Base-by-base conservation (phyloP, 2,113 vertebrate species). In the Lutjanus erythropterus region DNA sequence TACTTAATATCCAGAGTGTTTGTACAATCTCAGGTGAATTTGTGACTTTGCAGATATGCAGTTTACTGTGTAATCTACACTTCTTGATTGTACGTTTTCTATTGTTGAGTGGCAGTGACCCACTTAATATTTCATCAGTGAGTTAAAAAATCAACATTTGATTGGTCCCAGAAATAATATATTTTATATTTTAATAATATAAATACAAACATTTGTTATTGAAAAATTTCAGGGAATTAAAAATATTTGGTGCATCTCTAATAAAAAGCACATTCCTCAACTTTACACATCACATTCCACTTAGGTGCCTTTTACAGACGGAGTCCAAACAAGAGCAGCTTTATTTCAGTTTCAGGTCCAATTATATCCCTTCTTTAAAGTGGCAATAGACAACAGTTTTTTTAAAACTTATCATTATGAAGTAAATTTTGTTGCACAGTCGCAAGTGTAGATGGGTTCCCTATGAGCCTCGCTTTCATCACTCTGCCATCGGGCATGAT, bases 21-120 rank as follows among this genome's bases (percentile, higher is more conserved):
- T 64, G 27, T 69, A 14, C 52, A n/a, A 82, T 81, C 88, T 92
- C 91, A 91, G 88, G 88, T 87, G 33, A 85, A 49, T 67, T 42
- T 80, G 31, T 61, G 27, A 70, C 62, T 50, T 41, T 50, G 15
- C 49, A 74, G 29, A 58, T 19, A 14, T 60, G 25, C 37, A 60
- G 52, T 71, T 53, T 67, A 60, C 37, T 82, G 39, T 78, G 10
- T 55, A 47, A 75, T 75, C 53, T 35, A 29, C 31, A 53, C n/a
- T 41, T 84, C 21, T 73, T 49, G 31, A 55, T 62, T 81, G 50
- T 70, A 59, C 66, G n/a, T 64, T 76, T 85, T 80, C 50, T 71
- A 46, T 23, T 61, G 21, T 35, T 19, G 64, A 31, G 35, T 37
- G 11, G n/a, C 50, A 29, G 31, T 19, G 37, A 49, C 6, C 16